phyloP scores from a whole-genome alignment of 2,113 vertebrate genomes.

The Daubentonia madagascariensis region DNA sequence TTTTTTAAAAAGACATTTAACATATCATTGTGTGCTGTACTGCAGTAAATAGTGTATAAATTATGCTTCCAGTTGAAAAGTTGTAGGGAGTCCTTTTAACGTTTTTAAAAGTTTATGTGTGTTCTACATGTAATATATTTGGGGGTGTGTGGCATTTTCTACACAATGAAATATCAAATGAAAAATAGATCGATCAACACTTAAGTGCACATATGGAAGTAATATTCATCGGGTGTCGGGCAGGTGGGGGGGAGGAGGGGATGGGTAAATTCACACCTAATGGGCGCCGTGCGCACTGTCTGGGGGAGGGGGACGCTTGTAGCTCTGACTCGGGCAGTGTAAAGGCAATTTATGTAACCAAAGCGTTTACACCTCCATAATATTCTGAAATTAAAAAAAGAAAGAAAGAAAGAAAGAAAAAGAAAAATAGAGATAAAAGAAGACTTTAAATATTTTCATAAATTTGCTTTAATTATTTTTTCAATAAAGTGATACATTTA shows the following conservation, averaged over 20 bases:
- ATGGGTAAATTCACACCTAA: no score
- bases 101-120: not conserved
- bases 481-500: not conserved
- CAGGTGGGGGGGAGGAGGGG: no score
- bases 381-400: no score
- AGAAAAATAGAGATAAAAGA: not conserved
- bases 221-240: no score
- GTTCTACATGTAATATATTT: not conserved
- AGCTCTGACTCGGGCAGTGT: no score
- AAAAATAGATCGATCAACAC: no score
- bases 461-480: constrained; percentile 18
- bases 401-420: no score
- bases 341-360: no score
- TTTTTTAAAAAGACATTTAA: constrained; percentile 23
- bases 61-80: constrained; percentile 9
- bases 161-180: not conserved
- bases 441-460: not conserved
- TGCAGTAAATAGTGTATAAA: constrained; percentile 7
- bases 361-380: no score
- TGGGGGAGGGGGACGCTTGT: no score
- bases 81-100: not conserved
- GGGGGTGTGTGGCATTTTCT: not conserved
- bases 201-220: no score
- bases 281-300: no score
- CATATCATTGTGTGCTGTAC: not conserved